Evolutionary conservation across 2,888 invertebrate species (phyloP), one percentile per base, ranked within the genome.

Genomic region (Bellardia pandia): DNA sequence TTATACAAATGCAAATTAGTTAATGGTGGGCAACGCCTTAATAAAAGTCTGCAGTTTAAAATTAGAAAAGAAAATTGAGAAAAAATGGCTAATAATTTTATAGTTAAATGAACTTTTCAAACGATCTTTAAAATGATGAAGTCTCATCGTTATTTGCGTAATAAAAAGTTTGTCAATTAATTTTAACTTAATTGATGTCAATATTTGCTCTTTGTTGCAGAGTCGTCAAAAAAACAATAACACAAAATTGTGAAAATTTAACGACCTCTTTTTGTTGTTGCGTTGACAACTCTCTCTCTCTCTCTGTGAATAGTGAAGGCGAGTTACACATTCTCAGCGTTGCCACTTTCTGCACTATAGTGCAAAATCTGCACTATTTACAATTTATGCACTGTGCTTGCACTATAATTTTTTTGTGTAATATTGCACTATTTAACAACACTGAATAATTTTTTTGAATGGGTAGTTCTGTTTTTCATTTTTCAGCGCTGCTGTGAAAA

Each of bases 121-220:
- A 30, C 13, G 60, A 62, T 64, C 37, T 62, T 51, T 11, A 37
- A 48, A 7, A 60, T 33, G 53, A 53, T n/a, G 56, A 66, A 79
- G 71, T 3, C 37, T 14, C n/a, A 23, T 56, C 4, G 23, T 58
- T 23, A 30, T 58, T 11, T 23, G n/a, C 3, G n/a, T n/a, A 42
- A 68, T n/a, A 48, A 45, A 53, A 16, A 53, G 23, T 5, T 37
- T 6, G 4, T 37, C 4, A 23, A 71, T 77, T 66, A 72, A 78
- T 84, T 78, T 68, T 51, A 60, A 60, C 42, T 80, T 79, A 80
- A 85, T 80, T 75, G 69, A 85, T 75, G 85, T 68, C 85, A 76
- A 85, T 85, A 85, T 62, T 68, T 78, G 84, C 66, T 78, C 66
- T 79, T 82, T 82, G 58, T 6, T 42, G 30, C 16, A 13, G 16